Conservation (phyloP, 2,888 invertebrate genomes). For the Hartigia nigra region DNA sequence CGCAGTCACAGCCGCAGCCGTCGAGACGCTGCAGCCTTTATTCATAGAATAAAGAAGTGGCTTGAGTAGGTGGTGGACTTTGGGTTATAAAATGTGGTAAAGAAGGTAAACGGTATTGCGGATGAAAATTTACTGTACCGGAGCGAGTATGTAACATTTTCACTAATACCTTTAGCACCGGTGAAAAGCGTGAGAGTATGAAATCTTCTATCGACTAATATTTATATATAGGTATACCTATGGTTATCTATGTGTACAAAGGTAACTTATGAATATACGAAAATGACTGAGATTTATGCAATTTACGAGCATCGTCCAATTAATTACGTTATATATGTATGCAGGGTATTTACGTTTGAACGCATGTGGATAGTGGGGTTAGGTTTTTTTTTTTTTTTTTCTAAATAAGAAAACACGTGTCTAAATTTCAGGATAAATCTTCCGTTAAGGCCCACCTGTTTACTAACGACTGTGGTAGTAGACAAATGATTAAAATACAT, state of each 20-base stretch:
- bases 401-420: not conserved
- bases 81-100: constrained; percentile 3
- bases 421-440: no score
- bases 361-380: not conserved
- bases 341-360: not conserved
- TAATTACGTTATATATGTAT: not conserved
- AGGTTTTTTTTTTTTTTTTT: no score
- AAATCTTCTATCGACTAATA: not conserved
- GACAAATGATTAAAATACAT: not conserved
- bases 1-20: constrained; percentile 23
- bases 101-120: not conserved
- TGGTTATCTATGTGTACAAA: not conserved
- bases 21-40: constrained; percentile 27
- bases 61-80: not conserved
- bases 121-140: not conserved
- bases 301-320: not conserved
- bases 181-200: not conserved
- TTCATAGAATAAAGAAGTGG: constrained; percentile 41
- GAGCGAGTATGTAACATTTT: not conserved
- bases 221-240: not conserved
- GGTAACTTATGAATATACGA: not conserved
- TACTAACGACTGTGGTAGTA: not conserved
- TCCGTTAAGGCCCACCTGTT: not conserved
- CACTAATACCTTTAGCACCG: not conserved
- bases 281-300: not conserved